Evolutionary conservation across 2,113 vertebrate genomes (phyloP).

Genomic region (Gobiocypris rarus): DNA sequence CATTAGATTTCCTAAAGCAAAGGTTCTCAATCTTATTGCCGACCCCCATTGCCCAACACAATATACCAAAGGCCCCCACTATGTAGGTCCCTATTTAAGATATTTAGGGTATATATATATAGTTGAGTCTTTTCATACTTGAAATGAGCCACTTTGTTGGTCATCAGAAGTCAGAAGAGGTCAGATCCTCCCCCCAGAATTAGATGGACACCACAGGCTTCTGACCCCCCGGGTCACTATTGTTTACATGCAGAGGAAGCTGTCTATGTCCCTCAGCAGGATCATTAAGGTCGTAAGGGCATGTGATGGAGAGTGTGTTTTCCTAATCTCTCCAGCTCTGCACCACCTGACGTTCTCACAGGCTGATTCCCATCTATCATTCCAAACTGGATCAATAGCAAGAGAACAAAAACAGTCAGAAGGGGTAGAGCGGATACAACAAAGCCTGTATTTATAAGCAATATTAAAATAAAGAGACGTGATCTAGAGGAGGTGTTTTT

Average conservation of each 20-base stretch:
- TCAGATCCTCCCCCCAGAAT: neutral
- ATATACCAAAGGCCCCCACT: neutral
- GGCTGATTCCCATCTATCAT: slow-evolving; percentile 21
- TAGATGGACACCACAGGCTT: neutral
- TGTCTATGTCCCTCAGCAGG: neutral
- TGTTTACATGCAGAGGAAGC: slow-evolving; percentile 27
- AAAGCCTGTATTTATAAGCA: slow-evolving; percentile 15
- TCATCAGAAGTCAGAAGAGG: neutral
- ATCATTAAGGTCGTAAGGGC: slow-evolving; percentile 6
- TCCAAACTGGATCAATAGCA: neutral
- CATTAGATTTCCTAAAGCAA: too few relatives aligned
- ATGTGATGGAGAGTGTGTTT: slow-evolving; percentile 1
- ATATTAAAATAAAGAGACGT: slow-evolving; percentile 18
- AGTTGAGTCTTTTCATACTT: neutral
- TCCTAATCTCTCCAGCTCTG: neutral
- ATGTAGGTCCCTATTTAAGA: too few relatives aligned
- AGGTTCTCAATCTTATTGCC: too few relatives aligned
- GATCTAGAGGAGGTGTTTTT: slow-evolving; percentile 45
- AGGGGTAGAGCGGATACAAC: slow-evolving; percentile 1
- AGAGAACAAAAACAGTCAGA: neutral
- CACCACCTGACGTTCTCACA: slow-evolving; percentile 24
- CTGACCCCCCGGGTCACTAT: neutral
- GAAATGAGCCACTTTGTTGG: too few relatives aligned
- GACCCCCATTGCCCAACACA: too few relatives aligned
- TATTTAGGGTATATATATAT: too few relatives aligned